Conservation (phyloP, 1,140 invertebrate species). For the Battus philenor region DNA sequence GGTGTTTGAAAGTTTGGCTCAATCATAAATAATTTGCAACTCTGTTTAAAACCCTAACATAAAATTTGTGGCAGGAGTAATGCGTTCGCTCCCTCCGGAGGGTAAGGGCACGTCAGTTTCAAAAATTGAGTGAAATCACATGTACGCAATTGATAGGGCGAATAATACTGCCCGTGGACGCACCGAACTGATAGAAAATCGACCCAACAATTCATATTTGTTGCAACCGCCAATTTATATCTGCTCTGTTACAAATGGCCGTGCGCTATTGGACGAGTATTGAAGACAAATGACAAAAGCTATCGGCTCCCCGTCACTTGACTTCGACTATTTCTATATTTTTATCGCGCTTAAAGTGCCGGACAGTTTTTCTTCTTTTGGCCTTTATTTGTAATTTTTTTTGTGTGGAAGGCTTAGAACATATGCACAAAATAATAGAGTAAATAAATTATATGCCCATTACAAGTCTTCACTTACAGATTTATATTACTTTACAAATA, state of each 20-base stretch:
- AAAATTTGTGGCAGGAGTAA: conserved; percentile 53
- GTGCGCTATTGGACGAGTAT: conserved; percentile 54
- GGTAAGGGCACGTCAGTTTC: conserved; percentile 66
- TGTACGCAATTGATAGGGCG: conserved; percentile 66
- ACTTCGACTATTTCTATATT: conserved; percentile 33
- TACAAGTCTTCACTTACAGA: too few species aligned
- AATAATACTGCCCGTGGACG: conserved; percentile 26
- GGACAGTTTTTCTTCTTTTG: too few species aligned
- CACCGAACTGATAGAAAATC: conserved; percentile 35
- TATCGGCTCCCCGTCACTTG: conserved; percentile 36
- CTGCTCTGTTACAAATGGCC: conserved; percentile 61
- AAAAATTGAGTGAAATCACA: conserved; percentile 74
- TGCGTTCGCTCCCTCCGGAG: conserved; percentile 41
- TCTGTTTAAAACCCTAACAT: conserved; percentile 14
- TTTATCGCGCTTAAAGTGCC: conserved; percentile 11
- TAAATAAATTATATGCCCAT: too few species aligned
- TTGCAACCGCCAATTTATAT: conserved; percentile 63
- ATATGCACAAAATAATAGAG: too few species aligned
- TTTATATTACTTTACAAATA: too few species aligned
- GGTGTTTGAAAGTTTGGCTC: too few species aligned
- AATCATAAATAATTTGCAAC: too few species aligned
- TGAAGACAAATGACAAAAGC: conserved; percentile 57
- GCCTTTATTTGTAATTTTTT: too few species aligned
- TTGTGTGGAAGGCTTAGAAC: too few species aligned
- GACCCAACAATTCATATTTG: conserved; percentile 49